phyloP scores from a whole-genome alignment of 2,888 invertebrate genomes.

The Diaprepes abbreviatus region DNA sequence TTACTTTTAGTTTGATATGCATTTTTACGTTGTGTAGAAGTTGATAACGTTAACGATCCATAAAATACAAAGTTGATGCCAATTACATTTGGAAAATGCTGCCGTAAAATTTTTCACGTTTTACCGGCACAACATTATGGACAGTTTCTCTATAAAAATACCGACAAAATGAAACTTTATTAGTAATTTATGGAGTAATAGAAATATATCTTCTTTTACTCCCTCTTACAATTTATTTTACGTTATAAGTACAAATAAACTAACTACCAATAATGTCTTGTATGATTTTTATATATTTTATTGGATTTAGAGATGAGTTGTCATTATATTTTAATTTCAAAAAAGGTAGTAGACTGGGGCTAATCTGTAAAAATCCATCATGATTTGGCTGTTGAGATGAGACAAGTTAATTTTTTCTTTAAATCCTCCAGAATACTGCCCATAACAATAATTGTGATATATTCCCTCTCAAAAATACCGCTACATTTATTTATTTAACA shows the following conservation, averaged over 20 bases:
- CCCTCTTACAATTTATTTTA: not conserved
- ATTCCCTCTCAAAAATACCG: too few species aligned
- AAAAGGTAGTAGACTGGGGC: too few species aligned
- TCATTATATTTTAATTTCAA: too few species aligned
- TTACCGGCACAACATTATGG: conserved; percentile 35
- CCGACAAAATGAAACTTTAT: conserved; percentile 30
- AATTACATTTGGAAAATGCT: conserved; percentile 44
- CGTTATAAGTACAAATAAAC: not conserved
- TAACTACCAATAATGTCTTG: not conserved
- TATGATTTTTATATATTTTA: not conserved
- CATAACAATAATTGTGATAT: too few species aligned
- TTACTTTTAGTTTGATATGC: conserved; percentile 23
- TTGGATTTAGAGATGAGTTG: not conserved
- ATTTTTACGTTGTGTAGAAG: conserved; percentile 32
- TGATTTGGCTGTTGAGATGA: too few species aligned
- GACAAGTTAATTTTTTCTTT: too few species aligned
- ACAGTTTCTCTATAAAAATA: conserved; percentile 41
- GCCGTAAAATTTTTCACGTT: conserved; percentile 41
- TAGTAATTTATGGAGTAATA: conserved; percentile 29
- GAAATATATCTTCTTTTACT: not conserved
- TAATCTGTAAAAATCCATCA: too few species aligned
- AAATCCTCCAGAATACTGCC: too few species aligned
- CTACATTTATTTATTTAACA: too few species aligned
- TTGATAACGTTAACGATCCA: conserved; percentile 43
- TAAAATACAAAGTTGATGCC: conserved; percentile 45